Percentiles rank a stretch among this genome's conserved stretches.
Evolutionary conservation across 2,797 vertebrate species (phyloP).

Genomic region (Anguilla pacifica): DNA sequence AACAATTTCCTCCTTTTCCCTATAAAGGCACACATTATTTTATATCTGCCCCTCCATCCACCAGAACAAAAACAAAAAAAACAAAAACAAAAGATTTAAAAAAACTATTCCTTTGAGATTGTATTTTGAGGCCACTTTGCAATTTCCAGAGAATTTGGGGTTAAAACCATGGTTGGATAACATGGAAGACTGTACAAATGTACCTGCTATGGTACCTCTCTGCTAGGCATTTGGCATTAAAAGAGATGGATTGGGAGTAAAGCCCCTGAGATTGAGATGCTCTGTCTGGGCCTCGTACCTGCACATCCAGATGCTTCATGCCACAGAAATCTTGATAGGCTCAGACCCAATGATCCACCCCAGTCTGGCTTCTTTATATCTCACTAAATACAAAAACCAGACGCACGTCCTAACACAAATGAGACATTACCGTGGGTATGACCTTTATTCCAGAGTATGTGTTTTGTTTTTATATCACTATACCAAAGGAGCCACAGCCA

Average conservation of each 20-base stretch:
- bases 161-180: background rate
- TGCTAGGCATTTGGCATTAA: background rate
- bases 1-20: background rate
- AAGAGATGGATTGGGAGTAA: background rate
- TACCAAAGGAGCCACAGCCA: background rate
- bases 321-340: background rate
- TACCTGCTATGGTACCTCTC: background rate
- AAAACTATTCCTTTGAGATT: background rate
- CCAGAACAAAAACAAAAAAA: background rate
- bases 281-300: background rate
- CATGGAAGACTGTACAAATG: background rate
- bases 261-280: background rate
- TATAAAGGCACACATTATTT: background rate
- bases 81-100: background rate
- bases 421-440: background rate
- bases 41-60: background rate
- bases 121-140: background rate
- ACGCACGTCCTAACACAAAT: background rate
- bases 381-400: constrained; percentile 3
- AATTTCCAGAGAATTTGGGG: background rate
- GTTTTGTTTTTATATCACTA: background rate
- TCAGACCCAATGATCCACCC: background rate
- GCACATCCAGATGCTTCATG: background rate
- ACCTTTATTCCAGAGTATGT: background rate
- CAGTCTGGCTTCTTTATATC: background rate